Evolutionary conservation across 2,797 vertebrate genomes (phyloP), one percentile per base, ranked within the genome.

Genomic region (Sparus aurata): DNA sequence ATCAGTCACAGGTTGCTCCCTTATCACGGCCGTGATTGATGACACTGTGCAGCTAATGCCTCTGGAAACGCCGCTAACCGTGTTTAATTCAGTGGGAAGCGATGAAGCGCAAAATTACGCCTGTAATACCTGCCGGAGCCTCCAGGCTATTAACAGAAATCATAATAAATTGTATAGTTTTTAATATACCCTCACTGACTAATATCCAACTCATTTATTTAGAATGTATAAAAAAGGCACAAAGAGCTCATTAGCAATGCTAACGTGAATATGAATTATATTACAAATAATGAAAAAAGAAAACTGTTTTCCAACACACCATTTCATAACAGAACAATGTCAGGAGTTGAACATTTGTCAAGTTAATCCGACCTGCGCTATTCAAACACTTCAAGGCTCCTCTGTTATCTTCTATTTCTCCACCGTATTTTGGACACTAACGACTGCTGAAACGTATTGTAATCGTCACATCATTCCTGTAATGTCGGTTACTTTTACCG

Each of bases 11-110:
- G 46, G 79, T n/a, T 50, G 77, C 54, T 64, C 78, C 68, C 47
- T 75, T 72, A 83, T 79, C 68, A 69, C 18, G 22, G 67, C 69
- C 8, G 57, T 87, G 90, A 93, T 87, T 84, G 82, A 93, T 92
- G 84, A 77, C 1, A 1, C 53, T 43, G 62, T 53, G 64, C 23
- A 60, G 82, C 50, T 43, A 69, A 80, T 53, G 80, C 71, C 77
- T 69, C 73, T 43, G 64, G 69, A 92, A 86, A 81, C 55, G 71
- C 62, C 43, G 6, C 49, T 71, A 76, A 86, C 59, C 3, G 34
- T 20, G 77, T 83, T 82, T 80, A 79, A 87, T 85, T 62, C 59
- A 69, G 58, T 58, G 34, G 25, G 54, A 80, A 79, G 72, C 41
- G 70, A 62, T 52, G 58, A 67, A 50, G 13, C 54, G 61, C 66